phyloP scores from a whole-genome alignment of 2,113 vertebrate species.

The Apodemus sylvaticus region DNA sequence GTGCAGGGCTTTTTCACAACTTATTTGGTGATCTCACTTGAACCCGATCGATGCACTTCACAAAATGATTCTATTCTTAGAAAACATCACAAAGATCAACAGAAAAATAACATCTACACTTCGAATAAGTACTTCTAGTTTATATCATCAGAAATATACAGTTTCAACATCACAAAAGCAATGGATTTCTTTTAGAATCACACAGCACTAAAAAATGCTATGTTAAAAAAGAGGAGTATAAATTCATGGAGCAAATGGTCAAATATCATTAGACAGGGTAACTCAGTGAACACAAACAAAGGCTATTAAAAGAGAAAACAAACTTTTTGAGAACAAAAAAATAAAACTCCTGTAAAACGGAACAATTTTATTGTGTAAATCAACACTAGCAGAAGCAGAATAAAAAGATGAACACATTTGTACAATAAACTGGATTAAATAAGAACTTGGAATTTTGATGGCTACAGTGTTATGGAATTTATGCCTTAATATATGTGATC shows the following conservation, averaged over 20 bases:
- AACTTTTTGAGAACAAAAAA: neutral
- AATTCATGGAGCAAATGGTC: neutral
- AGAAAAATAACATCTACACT: conserved; percentile 7
- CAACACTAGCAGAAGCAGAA: neutral
- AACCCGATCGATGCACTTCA: conserved; percentile 67
- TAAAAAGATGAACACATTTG: neutral
- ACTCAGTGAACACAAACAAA: neutral
- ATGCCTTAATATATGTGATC: neutral
- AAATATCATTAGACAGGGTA: neutral
- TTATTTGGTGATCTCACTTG: conserved; percentile 72
- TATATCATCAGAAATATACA: neutral
- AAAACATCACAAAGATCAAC: conserved; percentile 55
- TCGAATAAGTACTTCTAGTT: conserved; percentile 33
- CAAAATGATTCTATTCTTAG: conserved; percentile 72
- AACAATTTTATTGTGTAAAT: neutral
- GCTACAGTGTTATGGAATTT: neutral
- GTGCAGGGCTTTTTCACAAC: conserved; percentile 59
- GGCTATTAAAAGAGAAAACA: conserved; percentile 1
- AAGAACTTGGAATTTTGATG: neutral
- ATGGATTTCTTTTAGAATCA: conserved; percentile 24
- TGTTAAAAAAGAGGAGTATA: neutral
- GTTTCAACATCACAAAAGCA: neutral
- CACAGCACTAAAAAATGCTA: neutral
- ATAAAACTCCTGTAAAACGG: neutral
- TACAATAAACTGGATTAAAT: neutral